Base-by-base conservation (phyloP, 2,797 vertebrate genomes). In the Siniperca scherzeri region DNA sequence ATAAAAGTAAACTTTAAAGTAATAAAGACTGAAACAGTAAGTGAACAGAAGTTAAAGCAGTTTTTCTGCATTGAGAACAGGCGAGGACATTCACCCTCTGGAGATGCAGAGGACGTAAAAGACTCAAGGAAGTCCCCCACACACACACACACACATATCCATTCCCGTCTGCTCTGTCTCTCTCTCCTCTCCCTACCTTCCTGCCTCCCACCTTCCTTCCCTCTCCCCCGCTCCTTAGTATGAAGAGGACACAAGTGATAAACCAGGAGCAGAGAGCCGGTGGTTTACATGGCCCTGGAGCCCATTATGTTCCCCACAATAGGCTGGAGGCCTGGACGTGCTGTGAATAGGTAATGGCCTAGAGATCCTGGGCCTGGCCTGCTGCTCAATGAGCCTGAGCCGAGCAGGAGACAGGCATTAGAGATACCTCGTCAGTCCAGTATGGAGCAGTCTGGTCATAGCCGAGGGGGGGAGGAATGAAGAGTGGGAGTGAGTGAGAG, bases 301-400 rank as follows among this genome's bases (percentile, higher is more conserved):
- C 91, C 95, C 94, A 95, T 96, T 96, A 95, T 94, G 94, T 89
- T 90, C 90, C 82, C 91, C 88, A 92, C 93, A 92, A 93, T 91
- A 88, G 92, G 91, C 90, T 89, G 87, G 83, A 91, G 89, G 87
- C 91, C 83, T 75, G 87, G 84, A 92, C 88, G 90, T 95, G 95
- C 92, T 89, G 86, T 90, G 93, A 94, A 95, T 96, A 84, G 82
- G 87, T 94, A 95, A 95, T 92, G 88, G 84, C 84, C 86, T 89
- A 90, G 90, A 91, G 91, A 90, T 93, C 82, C 87, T 70, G 88
- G 88, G 89, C 87, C 85, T 55, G 90, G 89, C 75, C 91, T 71
- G 87, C 91, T 93, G 91, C 88, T 94, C 93, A 93, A 93, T 93
- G 93, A 94, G 93, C 80, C 92, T 53, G 73, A 89, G 78, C 71